A percentile compares a stretch with the other conserved stretches of the same genome.
Conservation (phyloP, 2,113 vertebrate genomes). For the Bufo bufo region DNA sequence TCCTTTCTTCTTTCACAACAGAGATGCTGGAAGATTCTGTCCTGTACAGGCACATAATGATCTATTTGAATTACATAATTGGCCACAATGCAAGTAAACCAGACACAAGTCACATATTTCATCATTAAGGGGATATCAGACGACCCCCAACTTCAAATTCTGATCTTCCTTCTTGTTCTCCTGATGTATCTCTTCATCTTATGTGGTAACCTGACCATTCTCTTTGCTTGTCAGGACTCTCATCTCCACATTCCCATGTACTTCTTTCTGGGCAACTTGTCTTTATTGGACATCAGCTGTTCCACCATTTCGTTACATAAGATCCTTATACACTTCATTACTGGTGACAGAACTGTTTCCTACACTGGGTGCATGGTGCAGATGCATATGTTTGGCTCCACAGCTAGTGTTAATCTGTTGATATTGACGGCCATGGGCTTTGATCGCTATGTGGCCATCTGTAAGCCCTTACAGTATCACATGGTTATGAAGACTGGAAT, state of each 20-base stretch:
- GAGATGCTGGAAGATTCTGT: no score
- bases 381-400: constrained; percentile 58
- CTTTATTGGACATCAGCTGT: constrained; percentile 52
- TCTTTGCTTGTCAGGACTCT: constrained; percentile 27
- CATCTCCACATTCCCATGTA: constrained; percentile 65
- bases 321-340: constrained; percentile 59
- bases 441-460: constrained; percentile 54
- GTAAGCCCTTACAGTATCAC: constrained; percentile 45
- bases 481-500: constrained; percentile 10
- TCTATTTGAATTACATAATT: not conserved
- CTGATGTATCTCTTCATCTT: constrained; percentile 29
- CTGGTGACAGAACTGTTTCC: not conserved
- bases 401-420: constrained; percentile 36
- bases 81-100: constrained; percentile 10
- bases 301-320: constrained; percentile 61
- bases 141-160: constrained; percentile 39
- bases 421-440: constrained; percentile 63
- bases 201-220: constrained; percentile 6
- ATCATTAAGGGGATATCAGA: constrained; percentile 57
- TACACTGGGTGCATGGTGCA: constrained; percentile 61
- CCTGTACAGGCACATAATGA: no score
- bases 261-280: constrained; percentile 64
- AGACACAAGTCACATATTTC: constrained; percentile 32
- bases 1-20: no score
- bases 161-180: constrained; percentile 8